These are phyloP conservation scores for Malurus cyaneus DNA, from an alignment of 2,113 vertebrate species.

Conservation along the genomic window DNA sequence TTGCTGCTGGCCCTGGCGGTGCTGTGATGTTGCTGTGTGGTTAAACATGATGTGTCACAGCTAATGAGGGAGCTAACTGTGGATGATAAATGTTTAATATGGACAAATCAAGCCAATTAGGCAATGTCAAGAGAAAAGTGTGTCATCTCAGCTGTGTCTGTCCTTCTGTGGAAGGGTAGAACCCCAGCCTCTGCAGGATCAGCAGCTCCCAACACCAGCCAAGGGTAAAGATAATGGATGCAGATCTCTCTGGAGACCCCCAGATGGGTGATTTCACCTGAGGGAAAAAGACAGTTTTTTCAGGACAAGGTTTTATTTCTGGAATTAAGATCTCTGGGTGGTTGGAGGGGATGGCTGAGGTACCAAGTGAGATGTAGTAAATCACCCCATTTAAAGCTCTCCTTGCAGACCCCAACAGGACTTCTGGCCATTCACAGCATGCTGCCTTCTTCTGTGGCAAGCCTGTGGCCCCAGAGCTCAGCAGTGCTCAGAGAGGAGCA, in stretches of 20 bases:
- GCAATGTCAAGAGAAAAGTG: not conserved
- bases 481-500: not conserved
- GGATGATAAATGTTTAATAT: not conserved
- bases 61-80: not conserved
- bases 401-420: not conserved
- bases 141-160: not conserved
- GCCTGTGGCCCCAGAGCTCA: not conserved
- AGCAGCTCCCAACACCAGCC: not conserved
- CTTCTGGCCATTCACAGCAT: not conserved
- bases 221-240: not conserved
- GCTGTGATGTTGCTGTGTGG: not conserved
- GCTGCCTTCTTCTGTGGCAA: not conserved
- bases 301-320: not conserved
- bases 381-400: not conserved
- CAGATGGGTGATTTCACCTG: not conserved
- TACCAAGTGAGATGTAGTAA: not conserved
- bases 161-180: not conserved
- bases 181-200: accelerated
- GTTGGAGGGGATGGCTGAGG: not conserved
- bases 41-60: constrained; percentile 12
- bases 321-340: not conserved
- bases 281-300: not conserved
- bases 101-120: constrained; percentile 16
- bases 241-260: not conserved
- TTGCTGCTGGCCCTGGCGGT: not conserved